Base-by-base conservation (phyloP, 2,888 invertebrate genomes). In the Phyllotreta cruciferae region DNA sequence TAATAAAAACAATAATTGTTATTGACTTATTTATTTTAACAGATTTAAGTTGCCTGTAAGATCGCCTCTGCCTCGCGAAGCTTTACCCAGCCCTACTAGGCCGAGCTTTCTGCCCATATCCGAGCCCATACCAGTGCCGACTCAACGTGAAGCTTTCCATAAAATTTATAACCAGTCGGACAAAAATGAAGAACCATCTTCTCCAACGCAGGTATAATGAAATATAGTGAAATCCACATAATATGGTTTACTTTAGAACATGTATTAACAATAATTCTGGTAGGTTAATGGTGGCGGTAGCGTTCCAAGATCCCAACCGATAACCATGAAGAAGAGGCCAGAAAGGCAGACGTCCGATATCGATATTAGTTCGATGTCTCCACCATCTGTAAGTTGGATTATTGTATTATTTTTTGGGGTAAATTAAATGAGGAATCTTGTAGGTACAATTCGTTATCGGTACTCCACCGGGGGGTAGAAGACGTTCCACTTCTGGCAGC, bases 351-450 rank as follows among this genome's bases (percentile, higher is more conserved):
- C 87, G 64, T 88, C 90, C 71, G 94, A 95, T 81, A 92, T 96
- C 71, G 94, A 95, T 81, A 91, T 96, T 71, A 93, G 92, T 75
- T 96, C 96, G 6, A 86, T 96, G 68, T 96, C 96, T 53, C 96
- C 96, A 67, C 96, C 96, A 67, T 89, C 94, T 71, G 94, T 88
- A 82, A 86, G 86, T 56, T 45, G 13, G 13, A 9, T 45, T 8
- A 10, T 45, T 45, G 2, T 45, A 45, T 10, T 7, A n/a, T 14
- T 2, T 45, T 45, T 45, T 45, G 3, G 10, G 3, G 41, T 9
- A 41, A 41, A 41, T 5, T n/a, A 10, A 9, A 41, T 3, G n/a
- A 41, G 41, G n/a, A n/a, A 9, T 41, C 6, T 9, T 41, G 41
- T 4, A 88, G 88, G 89, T 93, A 56, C 92, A 93, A 78, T 93